Percentiles rank a stretch among this genome's conserved stretches.
phyloP scores from a whole-genome alignment of 2,888 invertebrate genomes.

The Dusona sp. region DNA sequence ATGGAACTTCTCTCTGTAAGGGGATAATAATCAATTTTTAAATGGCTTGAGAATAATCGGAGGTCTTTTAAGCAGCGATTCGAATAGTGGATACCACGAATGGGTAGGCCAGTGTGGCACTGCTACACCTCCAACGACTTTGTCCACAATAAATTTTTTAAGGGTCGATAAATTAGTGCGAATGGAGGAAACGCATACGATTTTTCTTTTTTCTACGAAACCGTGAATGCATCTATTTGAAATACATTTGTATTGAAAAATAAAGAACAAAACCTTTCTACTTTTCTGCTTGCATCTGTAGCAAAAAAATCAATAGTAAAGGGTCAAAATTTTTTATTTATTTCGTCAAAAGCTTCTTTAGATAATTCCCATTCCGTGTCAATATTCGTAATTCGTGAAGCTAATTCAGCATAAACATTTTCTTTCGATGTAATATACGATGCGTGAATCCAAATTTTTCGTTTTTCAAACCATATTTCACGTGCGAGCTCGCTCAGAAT shows the following conservation, averaged over 20 bases:
- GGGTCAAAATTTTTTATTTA: slow-evolving; percentile 7
- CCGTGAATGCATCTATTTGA: slow-evolving; percentile 70
- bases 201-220: slow-evolving; percentile 49
- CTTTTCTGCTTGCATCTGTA: slow-evolving; percentile 15
- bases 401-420: slow-evolving; percentile 47
- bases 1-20: too few species aligned
- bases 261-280: slow-evolving; percentile 18
- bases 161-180: slow-evolving; percentile 70
- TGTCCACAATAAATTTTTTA: slow-evolving; percentile 74
- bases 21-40: too few species aligned
- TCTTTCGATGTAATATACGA: slow-evolving; percentile 54
- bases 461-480: slow-evolving; percentile 49
- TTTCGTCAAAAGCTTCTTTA: slow-evolving; percentile 28
- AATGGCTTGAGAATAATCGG: slow-evolving; percentile 61
- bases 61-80: slow-evolving; percentile 35
- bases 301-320: slow-evolving; percentile 21
- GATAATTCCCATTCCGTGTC: slow-evolving; percentile 61
- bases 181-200: slow-evolving; percentile 72
- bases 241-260: slow-evolving; percentile 21
- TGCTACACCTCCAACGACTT: slow-evolving; percentile 72
- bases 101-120: slow-evolving; percentile 28
- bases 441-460: slow-evolving; percentile 42
- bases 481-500: slow-evolving; percentile 25
- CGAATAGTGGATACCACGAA: slow-evolving; percentile 20
- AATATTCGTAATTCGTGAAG: slow-evolving; percentile 57